These are phyloP conservation scores for Brachionus rotundiformis DNA, from an alignment of 1,140 invertebrate species.

Conservation along the genomic window DNA sequence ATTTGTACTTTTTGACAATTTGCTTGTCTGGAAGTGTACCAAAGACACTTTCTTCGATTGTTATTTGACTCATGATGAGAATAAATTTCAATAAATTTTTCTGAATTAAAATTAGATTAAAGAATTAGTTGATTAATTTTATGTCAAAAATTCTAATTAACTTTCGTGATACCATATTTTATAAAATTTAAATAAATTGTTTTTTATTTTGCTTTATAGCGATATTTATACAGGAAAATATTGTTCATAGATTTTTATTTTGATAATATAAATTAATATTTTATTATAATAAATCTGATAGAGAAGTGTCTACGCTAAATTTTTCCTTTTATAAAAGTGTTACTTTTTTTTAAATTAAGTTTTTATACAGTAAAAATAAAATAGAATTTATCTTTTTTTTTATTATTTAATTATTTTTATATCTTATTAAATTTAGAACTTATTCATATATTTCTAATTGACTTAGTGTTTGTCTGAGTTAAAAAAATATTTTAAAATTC, in stretches of 20 bases:
- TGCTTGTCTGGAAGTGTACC: slow-evolving; percentile 8
- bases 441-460: too few species aligned
- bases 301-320: too few species aligned
- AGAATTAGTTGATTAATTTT: too few species aligned
- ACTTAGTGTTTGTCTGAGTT: neutral
- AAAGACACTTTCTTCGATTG: slow-evolving; percentile 32
- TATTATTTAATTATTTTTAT: neutral
- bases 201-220: neutral
- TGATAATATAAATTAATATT: neutral
- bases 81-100: slow-evolving; percentile 42
- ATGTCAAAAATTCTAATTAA: too few species aligned
- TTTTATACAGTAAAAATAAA: too few species aligned
- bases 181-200: too few species aligned
- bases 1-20: slow-evolving; percentile 19
- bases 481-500: neutral
- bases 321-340: too few species aligned
- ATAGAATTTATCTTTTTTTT: too few species aligned
- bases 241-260: neutral
- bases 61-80: neutral
- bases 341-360: too few species aligned
- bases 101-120: too few species aligned
- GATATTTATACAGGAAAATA: neutral
- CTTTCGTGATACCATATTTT: too few species aligned
- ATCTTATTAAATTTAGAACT: neutral
- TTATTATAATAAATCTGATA: neutral